These are phyloP conservation scores for Ctenopoma kingsleyae DNA, from an alignment of 2,797 vertebrate genomes.

Conservation along the genomic window DNA sequence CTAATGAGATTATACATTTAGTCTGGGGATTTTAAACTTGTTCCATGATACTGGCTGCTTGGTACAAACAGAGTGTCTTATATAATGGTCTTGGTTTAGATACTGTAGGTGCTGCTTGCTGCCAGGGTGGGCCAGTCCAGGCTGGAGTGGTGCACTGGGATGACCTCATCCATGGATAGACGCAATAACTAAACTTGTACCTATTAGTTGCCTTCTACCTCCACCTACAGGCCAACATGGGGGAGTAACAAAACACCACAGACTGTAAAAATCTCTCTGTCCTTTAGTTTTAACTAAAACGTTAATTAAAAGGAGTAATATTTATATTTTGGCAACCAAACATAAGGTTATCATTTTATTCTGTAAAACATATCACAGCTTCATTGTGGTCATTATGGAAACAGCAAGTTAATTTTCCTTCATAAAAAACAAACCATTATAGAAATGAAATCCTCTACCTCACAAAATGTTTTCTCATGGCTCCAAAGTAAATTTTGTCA, in stretches of 20 bases:
- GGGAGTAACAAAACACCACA: constrained; percentile 9
- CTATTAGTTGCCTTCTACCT: constrained; percentile 66
- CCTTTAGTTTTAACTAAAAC: constrained; percentile 1
- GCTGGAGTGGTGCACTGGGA: constrained; percentile 72
- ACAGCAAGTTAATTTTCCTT: no score
- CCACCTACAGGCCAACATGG: constrained; percentile 67
- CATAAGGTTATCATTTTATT: neutral
- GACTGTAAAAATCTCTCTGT: neutral
- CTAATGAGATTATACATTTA: constrained; percentile 27
- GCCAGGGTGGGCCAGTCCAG: constrained; percentile 48
- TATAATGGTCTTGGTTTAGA: constrained; percentile 31
- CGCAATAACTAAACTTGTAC: constrained; percentile 50
- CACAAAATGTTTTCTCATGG: no score
- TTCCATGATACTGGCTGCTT: constrained; percentile 17
- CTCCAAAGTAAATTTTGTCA: no score
- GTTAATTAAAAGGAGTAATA: neutral
- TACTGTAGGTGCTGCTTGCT: constrained; percentile 33
- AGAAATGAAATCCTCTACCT: no score
- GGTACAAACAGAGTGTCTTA: constrained; percentile 23
- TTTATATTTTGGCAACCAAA: neutral
- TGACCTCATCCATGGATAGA: constrained; percentile 76
- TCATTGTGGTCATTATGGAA: neutral
- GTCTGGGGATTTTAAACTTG: constrained; percentile 30
- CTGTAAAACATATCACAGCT: neutral
- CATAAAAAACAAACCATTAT: no score